Evolutionary conservation across 2,797 vertebrate genomes (phyloP), one percentile per base, ranked within the genome.

Genomic region (Apodemus agrarius): DNA sequence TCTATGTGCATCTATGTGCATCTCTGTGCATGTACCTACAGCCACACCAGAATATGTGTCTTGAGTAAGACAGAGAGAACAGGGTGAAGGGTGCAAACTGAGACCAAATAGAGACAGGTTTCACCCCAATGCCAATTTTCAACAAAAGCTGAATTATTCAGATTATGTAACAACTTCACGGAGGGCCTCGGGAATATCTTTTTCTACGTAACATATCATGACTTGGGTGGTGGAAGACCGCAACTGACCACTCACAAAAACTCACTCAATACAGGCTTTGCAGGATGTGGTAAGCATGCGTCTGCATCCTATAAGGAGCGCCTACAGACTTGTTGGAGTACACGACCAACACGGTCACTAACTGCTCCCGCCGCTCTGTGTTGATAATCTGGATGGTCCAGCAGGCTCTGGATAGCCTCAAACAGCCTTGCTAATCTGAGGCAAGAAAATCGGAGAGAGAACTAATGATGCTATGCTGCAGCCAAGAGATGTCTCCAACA

Each of bases 151-250:
- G 54, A 75, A 89, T 82, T 94, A 75, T 37, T 86, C 54, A 74
- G 76, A 82, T 92, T 87, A 89, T 37, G 13, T 8, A 69, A 91
- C 21, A 82, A 61, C 26, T 67, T 96, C 29, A 61, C 13, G 12
- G 24, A 16, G 34, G 5, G 52, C 34, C 43, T 65, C 43, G 34
- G 78, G 52, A 26, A 79, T 40, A 31, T 34, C 8, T 7, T 46
- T 89, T 89, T 65, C 37, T 91, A 69, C n/a, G 2, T 4, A 54
- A n/a, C n/a, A 80, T 61, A 46, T 59, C 76, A 40, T 61, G 21
- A 4, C 72, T 86, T 90, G 6, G 24, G 19, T 34, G 24, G 24
- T 14, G n/a, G 14, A 12, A 46, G 57, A 61, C 19, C 10, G 1
- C 1, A 79, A 80, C 11, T 16, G 26, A 79, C 12, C 49, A 65